These are phyloP conservation scores for Zosterops japonicus DNA, from an alignment of 2,113 vertebrate genomes.

Conservation along the genomic window DNA sequence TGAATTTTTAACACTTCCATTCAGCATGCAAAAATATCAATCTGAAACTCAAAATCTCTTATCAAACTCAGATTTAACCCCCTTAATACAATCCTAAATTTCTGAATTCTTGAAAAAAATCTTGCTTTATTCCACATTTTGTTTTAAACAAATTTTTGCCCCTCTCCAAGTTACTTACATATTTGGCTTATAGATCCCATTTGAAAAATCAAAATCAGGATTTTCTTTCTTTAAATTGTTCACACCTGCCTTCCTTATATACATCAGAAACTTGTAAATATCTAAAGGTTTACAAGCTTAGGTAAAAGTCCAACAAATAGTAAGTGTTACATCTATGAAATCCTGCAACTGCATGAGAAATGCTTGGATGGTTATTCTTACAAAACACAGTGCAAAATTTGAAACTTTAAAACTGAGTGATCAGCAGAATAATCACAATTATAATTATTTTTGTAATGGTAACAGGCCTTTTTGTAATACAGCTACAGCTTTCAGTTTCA, in stretches of 20 bases:
- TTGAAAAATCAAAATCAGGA: neutral
- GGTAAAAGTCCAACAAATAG: neutral
- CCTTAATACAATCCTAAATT: neutral
- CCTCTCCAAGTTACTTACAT: neutral
- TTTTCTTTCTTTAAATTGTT: neutral
- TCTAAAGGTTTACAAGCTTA: neutral
- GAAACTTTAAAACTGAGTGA: neutral
- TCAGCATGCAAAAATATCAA: neutral
- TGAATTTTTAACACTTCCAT: neutral
- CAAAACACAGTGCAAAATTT: neutral
- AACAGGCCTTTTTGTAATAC: constrained; percentile 37
- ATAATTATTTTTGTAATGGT: constrained; percentile 14
- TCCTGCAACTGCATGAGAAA: neutral
- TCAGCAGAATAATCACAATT: constrained; percentile 2
- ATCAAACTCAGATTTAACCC: neutral
- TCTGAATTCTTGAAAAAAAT: neutral
- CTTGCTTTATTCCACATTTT: neutral
- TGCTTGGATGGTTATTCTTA: neutral
- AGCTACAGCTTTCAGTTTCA: constrained; percentile 67
- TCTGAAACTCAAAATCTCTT: neutral
- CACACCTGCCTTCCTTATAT: neutral
- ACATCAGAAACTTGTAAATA: neutral
- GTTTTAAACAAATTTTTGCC: neutral
- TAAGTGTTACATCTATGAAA: neutral
- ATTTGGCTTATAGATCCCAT: neutral